A percentile compares a stretch with the other conserved stretches of the same genome.
Evolutionary conservation across 2,888 invertebrate genomes (phyloP).

Genomic region (Campoletis raptor): DNA sequence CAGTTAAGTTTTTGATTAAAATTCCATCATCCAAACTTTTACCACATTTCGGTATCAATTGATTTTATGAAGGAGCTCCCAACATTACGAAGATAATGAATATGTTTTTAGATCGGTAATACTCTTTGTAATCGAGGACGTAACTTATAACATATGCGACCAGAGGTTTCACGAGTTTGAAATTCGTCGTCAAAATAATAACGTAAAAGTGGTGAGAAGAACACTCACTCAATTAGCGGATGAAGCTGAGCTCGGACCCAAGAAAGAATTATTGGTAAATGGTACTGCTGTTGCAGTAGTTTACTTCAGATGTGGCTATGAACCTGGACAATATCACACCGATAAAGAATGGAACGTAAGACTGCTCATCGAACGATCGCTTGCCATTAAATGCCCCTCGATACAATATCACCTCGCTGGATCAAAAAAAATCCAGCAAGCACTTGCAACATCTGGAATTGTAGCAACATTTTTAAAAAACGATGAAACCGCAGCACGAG

Average conservation of each 20-base stretch:
- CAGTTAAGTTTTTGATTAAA: not conserved
- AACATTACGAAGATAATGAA: not conserved
- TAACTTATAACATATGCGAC: conserved; percentile 97
- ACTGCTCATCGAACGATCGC: conserved; percentile 93
- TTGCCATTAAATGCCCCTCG: conserved; percentile 97
- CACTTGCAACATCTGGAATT: conserved; percentile 91
- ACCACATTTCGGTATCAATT: not conserved
- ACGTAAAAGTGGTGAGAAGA: conserved; percentile 90
- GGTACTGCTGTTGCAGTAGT: conserved; percentile 92
- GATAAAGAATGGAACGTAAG: conserved; percentile 94
- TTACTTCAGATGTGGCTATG: conserved; percentile 96
- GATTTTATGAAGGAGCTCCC: not conserved
- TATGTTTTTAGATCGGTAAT: conserved; percentile 87
- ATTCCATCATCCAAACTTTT: not conserved
- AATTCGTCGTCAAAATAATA: conserved; percentile 90
- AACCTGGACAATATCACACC: conserved; percentile 93
- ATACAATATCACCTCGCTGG: conserved; percentile 97
- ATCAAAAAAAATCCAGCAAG: conserved; percentile 97
- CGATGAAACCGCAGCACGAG: conserved; percentile 87
- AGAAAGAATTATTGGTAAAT: conserved; percentile 89
- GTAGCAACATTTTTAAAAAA: conserved; percentile 91
- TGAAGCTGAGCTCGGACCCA: conserved; percentile 87
- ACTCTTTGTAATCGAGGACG: conserved; percentile 94
- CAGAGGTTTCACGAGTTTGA: conserved; percentile 97
- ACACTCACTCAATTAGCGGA: conserved; percentile 90